Evolutionary conservation across 2,888 invertebrate genomes (phyloP).

Genomic region (Cyrtodaria siliqua): DNA sequence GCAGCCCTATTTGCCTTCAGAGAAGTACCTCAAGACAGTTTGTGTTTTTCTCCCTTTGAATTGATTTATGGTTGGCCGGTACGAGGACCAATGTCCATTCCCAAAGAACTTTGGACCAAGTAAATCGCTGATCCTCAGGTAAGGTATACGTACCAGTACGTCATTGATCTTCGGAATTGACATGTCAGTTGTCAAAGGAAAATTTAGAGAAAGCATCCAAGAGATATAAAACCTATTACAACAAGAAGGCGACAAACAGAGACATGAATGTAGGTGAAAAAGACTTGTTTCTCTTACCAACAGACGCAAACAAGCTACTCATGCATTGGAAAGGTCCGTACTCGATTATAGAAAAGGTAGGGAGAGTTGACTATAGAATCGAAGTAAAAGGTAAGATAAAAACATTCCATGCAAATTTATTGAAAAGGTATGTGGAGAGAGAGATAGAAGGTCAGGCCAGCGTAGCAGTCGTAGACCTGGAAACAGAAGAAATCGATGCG

Average conservation of each 20-base stretch:
- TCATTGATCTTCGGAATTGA: slow-evolving; percentile 50
- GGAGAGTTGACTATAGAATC: slow-evolving; percentile 40
- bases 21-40: slow-evolving; percentile 55
- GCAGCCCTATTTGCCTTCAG: slow-evolving; percentile 58
- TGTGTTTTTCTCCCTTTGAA: background rate
- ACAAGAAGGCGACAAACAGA: slow-evolving; percentile 36
- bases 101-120: slow-evolving; percentile 15
- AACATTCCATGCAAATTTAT: no score
- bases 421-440: no score
- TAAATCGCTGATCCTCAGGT: background rate
- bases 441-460: no score
- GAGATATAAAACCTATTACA: slow-evolving; percentile 46
- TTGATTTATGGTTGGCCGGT: slow-evolving; percentile 55
- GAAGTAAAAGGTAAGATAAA: no score
- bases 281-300: slow-evolving; percentile 62
- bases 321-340: slow-evolving; percentile 57
- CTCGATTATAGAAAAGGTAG: slow-evolving; percentile 12
- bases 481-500: no score
- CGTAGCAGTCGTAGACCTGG: no score
- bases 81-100: slow-evolving; percentile 53
- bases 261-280: slow-evolving; percentile 47
- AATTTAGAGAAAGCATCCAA: slow-evolving; percentile 8
- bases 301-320: slow-evolving; percentile 61
- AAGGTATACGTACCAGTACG: slow-evolving; percentile 12
- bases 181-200: slow-evolving; percentile 26